A percentile compares a stretch with the other conserved stretches of the same genome.
Evolutionary conservation across 1,140 invertebrate species (phyloP).

Genomic region (Euwallacea fornicatus): DNA sequence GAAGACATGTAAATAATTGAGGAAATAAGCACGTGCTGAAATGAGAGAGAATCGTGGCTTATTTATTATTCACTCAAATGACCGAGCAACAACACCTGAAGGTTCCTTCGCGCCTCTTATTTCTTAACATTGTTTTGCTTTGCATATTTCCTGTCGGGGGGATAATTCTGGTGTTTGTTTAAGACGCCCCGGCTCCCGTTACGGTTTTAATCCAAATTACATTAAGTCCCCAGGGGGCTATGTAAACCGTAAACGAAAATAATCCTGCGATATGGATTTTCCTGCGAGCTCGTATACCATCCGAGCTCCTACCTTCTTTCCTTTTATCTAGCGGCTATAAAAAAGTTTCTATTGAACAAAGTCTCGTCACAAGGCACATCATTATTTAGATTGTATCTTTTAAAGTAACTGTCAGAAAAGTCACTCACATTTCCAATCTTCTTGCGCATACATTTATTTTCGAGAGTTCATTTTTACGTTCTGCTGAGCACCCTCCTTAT

Average conservation of each 20-base stretch:
- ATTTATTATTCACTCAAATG: slow-evolving; percentile 35
- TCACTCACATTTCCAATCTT: slow-evolving; percentile 38
- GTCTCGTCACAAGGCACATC: slow-evolving; percentile 3
- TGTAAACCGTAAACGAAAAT: slow-evolving; percentile 21
- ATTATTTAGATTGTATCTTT: slow-evolving; percentile 36
- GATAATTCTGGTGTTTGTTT: slow-evolving; percentile 35
- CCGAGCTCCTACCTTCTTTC: not conserved
- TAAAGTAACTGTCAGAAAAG: slow-evolving; percentile 37
- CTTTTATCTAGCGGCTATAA: not conserved
- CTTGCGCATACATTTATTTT: slow-evolving; percentile 37
- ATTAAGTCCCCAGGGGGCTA: slow-evolving; percentile 17
- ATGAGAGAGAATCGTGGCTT: slow-evolving; percentile 14
- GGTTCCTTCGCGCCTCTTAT: slow-evolving; percentile 34
- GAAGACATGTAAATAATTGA: slow-evolving; percentile 36
- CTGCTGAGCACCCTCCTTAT: slow-evolving; percentile 37
- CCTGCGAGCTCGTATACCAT: not conserved
- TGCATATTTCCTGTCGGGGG: slow-evolving; percentile 35
- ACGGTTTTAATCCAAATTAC: slow-evolving; percentile 37
- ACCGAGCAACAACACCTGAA: slow-evolving; percentile 34
- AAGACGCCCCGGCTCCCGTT: slow-evolving; percentile 24
- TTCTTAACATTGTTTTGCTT: slow-evolving; percentile 36
- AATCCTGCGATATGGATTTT: slow-evolving; percentile 24
- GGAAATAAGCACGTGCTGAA: slow-evolving; percentile 17
- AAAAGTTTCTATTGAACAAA: not conserved
- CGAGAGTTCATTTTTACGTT: slow-evolving; percentile 37